These are phyloP conservation scores for Cnemophilus loriae DNA, from an alignment of 2,113 vertebrate species.

Conservation along the genomic window DNA sequence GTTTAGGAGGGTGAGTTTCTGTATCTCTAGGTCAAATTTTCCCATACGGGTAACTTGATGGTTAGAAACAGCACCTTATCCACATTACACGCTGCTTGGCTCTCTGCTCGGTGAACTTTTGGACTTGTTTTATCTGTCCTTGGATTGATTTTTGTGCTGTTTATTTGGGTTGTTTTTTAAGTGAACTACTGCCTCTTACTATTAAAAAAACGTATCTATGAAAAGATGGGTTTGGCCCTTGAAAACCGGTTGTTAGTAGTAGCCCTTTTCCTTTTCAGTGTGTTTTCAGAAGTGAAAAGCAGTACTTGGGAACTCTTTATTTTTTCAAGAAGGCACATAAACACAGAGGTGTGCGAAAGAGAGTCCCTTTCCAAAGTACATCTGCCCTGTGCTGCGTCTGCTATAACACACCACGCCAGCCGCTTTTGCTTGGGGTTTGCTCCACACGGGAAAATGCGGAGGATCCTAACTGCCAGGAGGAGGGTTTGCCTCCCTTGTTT, in stretches of 20 bases:
- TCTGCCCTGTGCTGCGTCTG: not conserved
- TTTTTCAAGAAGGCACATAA: not conserved
- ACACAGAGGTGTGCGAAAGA: not conserved
- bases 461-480: not conserved
- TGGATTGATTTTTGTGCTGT: not conserved
- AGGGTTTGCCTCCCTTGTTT: not conserved
- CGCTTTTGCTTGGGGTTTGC: not conserved
- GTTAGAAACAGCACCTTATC: not conserved
- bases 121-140: not conserved
- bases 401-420: not conserved
- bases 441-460: not conserved
- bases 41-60: not conserved
- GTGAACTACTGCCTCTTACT: not conserved
- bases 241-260: not conserved
- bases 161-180: not conserved
- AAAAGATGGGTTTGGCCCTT: not conserved
- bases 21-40: not conserved
- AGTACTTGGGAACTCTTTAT: not conserved
- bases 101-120: not conserved
- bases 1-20: not conserved
- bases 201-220: not conserved
- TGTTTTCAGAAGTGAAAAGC: not conserved
- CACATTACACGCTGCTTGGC: not conserved
- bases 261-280: not conserved
- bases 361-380: not conserved